A percentile compares a stretch with the other conserved stretches of the same genome.
These are phyloP conservation scores for Tanypteryx hageni DNA, from an alignment of 2,888 invertebrate genomes.

Conservation along the genomic window DNA sequence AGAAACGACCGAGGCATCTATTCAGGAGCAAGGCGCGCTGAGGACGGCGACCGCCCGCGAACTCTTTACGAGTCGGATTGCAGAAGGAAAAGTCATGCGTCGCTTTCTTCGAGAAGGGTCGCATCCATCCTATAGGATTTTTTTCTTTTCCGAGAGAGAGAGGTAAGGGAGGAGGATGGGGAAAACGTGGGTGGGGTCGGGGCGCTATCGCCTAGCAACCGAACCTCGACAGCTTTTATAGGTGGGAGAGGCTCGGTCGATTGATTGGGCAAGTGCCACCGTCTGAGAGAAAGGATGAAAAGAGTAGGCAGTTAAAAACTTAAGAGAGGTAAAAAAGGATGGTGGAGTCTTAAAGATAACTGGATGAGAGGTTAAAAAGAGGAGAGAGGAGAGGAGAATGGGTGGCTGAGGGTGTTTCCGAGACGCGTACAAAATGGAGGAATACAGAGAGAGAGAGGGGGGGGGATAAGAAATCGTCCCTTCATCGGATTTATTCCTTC, in stretches of 20 bases:
- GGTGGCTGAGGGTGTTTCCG: no score
- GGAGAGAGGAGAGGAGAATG: no score
- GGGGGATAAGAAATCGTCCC: not conserved
- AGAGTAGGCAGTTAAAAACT: not conserved
- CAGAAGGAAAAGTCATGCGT: not conserved
- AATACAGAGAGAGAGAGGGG: no score
- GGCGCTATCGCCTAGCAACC: not conserved
- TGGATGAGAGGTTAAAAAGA: no score
- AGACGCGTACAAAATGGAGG: constrained; percentile 8
- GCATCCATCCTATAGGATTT: not conserved
- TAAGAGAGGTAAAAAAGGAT: not conserved
- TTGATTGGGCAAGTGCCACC: not conserved
- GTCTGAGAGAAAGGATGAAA: not conserved
- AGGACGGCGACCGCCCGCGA: not conserved
- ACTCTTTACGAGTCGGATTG: not conserved
- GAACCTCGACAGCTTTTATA: not conserved
- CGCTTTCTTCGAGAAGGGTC: not conserved
- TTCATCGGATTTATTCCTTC: not conserved
- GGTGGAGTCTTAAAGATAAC: not conserved
- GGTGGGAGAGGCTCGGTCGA: not conserved
- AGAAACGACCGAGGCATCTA: not conserved
- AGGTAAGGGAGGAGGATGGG: no score
- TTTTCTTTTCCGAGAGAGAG: not conserved
- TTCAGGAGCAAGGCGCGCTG: not conserved
- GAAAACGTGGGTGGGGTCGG: not conserved